Percentiles rank a stretch among this genome's conserved stretches.
These are phyloP conservation scores for Pelagia noctiluca DNA, from an alignment of 30 jellyfish, hydroid and myxozoan genomes.

Conservation along the genomic window DNA sequence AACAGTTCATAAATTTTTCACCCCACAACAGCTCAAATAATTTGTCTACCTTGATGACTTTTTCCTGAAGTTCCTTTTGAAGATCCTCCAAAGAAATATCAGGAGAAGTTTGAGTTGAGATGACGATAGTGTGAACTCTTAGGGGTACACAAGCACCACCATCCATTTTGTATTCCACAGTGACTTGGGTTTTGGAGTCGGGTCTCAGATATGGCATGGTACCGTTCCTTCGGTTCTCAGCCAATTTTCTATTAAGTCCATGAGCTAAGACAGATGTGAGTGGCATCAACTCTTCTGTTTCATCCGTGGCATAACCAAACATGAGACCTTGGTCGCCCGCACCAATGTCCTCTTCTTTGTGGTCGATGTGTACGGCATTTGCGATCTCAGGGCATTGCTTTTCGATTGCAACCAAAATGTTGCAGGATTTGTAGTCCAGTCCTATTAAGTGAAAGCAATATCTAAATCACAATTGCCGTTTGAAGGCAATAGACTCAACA, in stretches of 20 bases:
- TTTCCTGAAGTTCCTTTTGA: conserved; percentile 69
- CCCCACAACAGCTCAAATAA: too few species aligned
- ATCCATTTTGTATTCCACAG: conserved; percentile 93
- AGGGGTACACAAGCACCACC: conserved; percentile 98
- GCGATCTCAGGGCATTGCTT: conserved; percentile 96
- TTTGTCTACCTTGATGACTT: conserved; percentile 94
- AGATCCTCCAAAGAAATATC: conserved; percentile 69
- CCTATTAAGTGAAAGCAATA: too few species aligned
- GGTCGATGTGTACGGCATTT: conserved; percentile 87
- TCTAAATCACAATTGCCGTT: too few species aligned
- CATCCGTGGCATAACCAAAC: conserved; percentile 99
- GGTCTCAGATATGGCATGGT: conserved; percentile 93
- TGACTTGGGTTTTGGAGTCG: conserved; percentile 96
- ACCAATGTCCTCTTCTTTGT: conserved; percentile 90
- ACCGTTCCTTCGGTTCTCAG: conserved; percentile 92
- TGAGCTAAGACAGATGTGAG: conserved; percentile 94
- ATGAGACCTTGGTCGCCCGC: conserved; percentile 99
- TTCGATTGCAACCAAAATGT: conserved; percentile 94
- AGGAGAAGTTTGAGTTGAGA: conserved; percentile 93
- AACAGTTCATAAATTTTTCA: too few species aligned
- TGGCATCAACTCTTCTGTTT: conserved; percentile 98
- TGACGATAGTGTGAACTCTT: conserved; percentile 97
- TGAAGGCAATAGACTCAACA: too few species aligned
- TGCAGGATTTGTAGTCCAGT: conserved; percentile 95
- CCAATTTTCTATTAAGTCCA: conserved; percentile 79